Evolutionary conservation across 37 sponge, comb jelly and placozoan genomes (phyloP).

Genomic region (Oscarella lobularis): DNA sequence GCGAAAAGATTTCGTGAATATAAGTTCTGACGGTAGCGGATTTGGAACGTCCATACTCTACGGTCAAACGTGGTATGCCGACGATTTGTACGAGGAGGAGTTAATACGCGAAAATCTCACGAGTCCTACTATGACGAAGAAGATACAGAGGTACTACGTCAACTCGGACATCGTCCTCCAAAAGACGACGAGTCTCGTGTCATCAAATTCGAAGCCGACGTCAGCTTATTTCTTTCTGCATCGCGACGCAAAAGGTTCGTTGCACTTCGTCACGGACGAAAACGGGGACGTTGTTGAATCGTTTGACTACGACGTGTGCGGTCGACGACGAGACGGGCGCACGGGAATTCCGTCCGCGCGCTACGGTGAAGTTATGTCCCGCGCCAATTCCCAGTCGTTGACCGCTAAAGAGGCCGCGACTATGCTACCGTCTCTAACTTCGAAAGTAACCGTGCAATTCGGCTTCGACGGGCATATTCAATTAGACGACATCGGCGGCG

Average conservation of each 20-base stretch:
- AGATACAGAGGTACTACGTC: neutral
- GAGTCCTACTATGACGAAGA: neutral
- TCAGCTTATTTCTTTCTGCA: neutral
- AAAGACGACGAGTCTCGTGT: neutral
- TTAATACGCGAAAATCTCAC: neutral
- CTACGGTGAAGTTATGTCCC: neutral
- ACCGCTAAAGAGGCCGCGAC: neutral
- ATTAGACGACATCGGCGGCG: neutral
- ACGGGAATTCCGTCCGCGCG: neutral
- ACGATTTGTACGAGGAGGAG: neutral
- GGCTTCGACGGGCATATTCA: neutral
- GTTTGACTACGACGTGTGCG: neutral
- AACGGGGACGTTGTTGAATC: neutral
- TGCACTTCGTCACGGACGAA: neutral
- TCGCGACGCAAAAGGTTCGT: neutral
- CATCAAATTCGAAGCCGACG: neutral
- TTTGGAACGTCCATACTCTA: neutral
- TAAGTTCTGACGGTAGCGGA: too few relatives aligned
- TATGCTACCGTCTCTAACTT: neutral
- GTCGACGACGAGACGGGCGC: neutral
- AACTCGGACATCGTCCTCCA: neutral
- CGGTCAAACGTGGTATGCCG: neutral
- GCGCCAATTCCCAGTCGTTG: neutral
- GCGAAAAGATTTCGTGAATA: neutral
- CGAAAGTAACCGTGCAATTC: neutral